These are phyloP conservation scores for Papilio demoleus DNA, from an alignment of 2,888 invertebrate genomes.

Conservation along the genomic window DNA sequence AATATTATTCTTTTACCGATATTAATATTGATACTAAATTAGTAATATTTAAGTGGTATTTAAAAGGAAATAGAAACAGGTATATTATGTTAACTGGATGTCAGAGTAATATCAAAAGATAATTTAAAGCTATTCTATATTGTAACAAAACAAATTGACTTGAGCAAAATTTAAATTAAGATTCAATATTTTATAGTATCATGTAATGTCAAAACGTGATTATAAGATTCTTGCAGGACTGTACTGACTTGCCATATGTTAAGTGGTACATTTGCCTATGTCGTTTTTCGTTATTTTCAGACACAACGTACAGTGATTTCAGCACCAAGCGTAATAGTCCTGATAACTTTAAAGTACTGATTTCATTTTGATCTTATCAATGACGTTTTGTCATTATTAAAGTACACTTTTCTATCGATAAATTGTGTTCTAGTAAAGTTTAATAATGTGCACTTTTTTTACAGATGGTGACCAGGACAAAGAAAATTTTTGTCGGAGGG, in stretches of 20 bases:
- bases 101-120: background rate
- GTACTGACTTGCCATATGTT: background rate
- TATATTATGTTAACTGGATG: background rate
- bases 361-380: background rate
- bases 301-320: background rate
- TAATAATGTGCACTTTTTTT: constrained; percentile 63
- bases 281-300: background rate
- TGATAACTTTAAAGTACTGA: background rate
- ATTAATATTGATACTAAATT: constrained; percentile 23
- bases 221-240: background rate
- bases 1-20: constrained; percentile 27
- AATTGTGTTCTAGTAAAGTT: background rate
- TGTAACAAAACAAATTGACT: background rate
- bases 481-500: constrained; percentile 99
- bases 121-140: background rate
- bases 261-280: background rate
- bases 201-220: background rate
- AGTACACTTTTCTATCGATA: background rate
- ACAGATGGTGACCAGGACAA: constrained; percentile 99
- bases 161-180: background rate
- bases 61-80: constrained; percentile 18
- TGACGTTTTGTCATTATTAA: background rate
- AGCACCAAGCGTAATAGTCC: background rate
- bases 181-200: background rate
- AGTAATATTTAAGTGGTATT: background rate